A percentile compares a stretch with the other conserved stretches of the same genome.
phyloP scores from a whole-genome alignment of 2,113 vertebrate species.

The Hemichromis elongatus region DNA sequence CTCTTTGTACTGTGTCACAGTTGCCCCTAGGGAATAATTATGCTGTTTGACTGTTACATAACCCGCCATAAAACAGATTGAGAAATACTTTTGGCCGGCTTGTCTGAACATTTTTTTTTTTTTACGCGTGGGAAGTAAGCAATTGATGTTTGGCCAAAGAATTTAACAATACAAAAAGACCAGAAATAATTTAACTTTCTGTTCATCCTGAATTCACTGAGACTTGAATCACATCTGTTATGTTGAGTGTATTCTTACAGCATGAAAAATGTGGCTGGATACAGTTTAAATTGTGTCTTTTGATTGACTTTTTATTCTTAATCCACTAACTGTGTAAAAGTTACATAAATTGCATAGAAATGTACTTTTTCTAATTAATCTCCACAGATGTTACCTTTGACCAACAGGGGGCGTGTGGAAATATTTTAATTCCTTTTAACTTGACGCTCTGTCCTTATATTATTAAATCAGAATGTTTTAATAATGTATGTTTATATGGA shows the following conservation, averaged over 20 bases:
- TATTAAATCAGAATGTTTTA: not conserved
- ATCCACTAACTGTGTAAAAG: not conserved
- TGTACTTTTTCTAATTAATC: not conserved
- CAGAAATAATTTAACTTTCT: not conserved
- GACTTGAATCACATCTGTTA: not conserved
- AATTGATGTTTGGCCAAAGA: not conserved
- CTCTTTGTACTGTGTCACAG: not conserved
- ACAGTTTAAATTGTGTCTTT: not conserved
- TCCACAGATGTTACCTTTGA: not conserved
- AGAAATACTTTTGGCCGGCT: not conserved
- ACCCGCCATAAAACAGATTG: not conserved
- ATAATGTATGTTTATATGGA: not conserved
- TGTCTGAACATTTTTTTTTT: not conserved
- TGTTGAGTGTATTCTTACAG: not conserved
- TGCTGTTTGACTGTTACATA: not conserved
- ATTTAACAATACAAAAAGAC: not conserved
- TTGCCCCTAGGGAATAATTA: not conserved
- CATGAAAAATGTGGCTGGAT: not conserved
- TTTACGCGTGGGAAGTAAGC: too few relatives aligned
- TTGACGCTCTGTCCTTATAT: not conserved
- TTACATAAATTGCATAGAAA: not conserved
- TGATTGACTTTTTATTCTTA: not conserved
- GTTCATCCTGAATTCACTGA: not conserved
- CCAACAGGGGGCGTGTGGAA: not conserved
- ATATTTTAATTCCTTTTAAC: not conserved